Evolutionary conservation across 2,797 vertebrate species (phyloP).

Genomic region (Fistularia tabacaria): DNA sequence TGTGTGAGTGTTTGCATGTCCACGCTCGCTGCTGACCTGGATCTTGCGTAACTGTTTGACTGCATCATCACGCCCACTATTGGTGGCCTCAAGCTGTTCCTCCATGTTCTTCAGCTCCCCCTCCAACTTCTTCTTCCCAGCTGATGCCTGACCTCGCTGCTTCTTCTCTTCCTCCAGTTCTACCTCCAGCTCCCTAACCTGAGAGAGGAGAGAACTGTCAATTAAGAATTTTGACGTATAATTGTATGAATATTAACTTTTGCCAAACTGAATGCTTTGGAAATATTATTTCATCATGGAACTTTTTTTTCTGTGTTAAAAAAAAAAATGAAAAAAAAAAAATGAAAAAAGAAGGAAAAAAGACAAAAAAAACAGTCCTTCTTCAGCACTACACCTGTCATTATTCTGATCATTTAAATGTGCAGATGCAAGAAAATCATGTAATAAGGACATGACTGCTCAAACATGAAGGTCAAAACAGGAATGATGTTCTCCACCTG

Average conservation of each 20-base stretch:
- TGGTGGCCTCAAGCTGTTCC: constrained; percentile 85
- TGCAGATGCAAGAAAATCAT: not conserved
- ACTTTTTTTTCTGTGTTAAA: no score
- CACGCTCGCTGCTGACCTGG: constrained; percentile 70
- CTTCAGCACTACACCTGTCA: no score
- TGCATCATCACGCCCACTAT: constrained; percentile 88
- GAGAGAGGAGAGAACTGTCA: constrained; percentile 2
- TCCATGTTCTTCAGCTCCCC: constrained; percentile 90
- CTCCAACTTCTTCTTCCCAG: constrained; percentile 92
- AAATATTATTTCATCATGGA: no score
- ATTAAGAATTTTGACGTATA: not conserved
- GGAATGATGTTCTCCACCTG: constrained; percentile 69
- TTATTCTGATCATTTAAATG: no score
- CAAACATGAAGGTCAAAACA: no score
- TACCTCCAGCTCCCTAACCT: constrained; percentile 91
- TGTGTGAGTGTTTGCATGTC: no score
- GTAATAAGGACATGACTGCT: not conserved
- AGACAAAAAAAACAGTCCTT: no score
- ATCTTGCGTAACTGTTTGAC: constrained; percentile 92
- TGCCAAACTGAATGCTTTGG: no score
- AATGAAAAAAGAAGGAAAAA: no score
- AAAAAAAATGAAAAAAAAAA: no score
- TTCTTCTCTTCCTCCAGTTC: constrained; percentile 95
- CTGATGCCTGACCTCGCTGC: constrained; percentile 80
- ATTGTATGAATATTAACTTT: no score